Evolutionary conservation across 1,140 invertebrate species (phyloP), one percentile per base, ranked within the genome.

Genomic region (Drosophila yakuba): DNA sequence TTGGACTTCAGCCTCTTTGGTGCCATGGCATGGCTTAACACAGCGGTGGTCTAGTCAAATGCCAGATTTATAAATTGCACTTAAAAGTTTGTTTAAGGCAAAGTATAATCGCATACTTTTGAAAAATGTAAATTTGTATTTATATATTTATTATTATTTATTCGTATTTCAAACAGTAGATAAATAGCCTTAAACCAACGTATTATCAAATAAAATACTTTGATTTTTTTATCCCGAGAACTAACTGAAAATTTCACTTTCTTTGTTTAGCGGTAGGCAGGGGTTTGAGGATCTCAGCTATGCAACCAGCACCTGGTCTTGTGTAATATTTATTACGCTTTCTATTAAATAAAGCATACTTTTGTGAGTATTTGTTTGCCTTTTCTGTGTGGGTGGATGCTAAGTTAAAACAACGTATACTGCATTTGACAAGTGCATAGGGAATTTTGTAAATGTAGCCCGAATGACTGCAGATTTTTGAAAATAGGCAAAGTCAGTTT

Each of bases 301-400:
- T 45, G 38, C 41, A 68, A 28, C 38, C 67, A 55, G 69, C 82
- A 89, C 84, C 80, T 84, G 84, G 45, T 81, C 80, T 89, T 89
- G 83, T 88, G 68, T 66, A 88, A 89, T 89, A 88, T 89, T 88
- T 88, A 88, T 88, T 88, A 69, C 62, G 76, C 83, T 89, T 79
- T 88, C 76, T 78, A 80, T 62, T 77, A 89, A 88, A 88, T 88
- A 78, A 60, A 71, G 83, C 72, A 73, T 80, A 69, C 67, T 62
- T 85, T 62, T 84, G 54, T 48, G 67, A 43, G 81, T n/a, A 36
- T 54, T 63, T 60, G 56, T 80, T 56, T 64, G 50, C 36, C 32
- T 36, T 55, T 72, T 28, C 44, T 52, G 39, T 44, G 60, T 62
- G 35, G 25, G 48, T 32, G 14, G 52, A 55, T 25, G 64, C 67